phyloP scores from a whole-genome alignment of 2,797 vertebrate species.

The Cynopterus sphinx region DNA sequence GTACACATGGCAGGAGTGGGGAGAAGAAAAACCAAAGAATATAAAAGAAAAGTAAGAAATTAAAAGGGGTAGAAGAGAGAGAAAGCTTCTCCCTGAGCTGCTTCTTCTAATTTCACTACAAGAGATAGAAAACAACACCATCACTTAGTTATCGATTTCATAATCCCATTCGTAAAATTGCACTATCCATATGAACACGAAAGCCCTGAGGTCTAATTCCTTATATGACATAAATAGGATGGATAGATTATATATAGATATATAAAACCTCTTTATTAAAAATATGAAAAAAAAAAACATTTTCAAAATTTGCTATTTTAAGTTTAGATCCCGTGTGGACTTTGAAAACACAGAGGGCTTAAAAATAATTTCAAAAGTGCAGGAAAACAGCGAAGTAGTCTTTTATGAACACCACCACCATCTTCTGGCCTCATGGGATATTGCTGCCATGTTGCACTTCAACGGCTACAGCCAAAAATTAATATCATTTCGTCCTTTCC shows the following conservation, averaged over 20 bases:
- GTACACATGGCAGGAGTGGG: background rate
- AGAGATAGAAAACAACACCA: background rate
- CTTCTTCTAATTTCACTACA: constrained; percentile 5
- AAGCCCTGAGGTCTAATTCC: background rate
- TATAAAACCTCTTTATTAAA: background rate
- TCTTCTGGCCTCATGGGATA: constrained; percentile 26
- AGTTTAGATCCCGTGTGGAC: background rate
- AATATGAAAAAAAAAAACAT: background rate
- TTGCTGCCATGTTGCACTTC: background rate
- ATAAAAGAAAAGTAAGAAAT: background rate
- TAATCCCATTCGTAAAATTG: constrained; percentile 16
- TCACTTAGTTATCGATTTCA: background rate
- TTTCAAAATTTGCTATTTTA: background rate
- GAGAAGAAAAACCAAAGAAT: background rate
- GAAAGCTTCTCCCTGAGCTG: background rate
- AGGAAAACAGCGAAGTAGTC: background rate
- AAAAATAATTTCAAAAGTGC: background rate
- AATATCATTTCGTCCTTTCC: background rate
- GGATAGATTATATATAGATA: background rate
- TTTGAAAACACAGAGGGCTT: background rate
- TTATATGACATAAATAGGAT: background rate
- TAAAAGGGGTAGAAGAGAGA: background rate
- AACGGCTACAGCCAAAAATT: background rate
- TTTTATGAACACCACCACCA: constrained; percentile 36
- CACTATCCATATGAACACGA: background rate